Evolutionary conservation across 2,888 invertebrate genomes (phyloP), one percentile per base, ranked within the genome.

Genomic region (Plebejus melissa): DNA sequence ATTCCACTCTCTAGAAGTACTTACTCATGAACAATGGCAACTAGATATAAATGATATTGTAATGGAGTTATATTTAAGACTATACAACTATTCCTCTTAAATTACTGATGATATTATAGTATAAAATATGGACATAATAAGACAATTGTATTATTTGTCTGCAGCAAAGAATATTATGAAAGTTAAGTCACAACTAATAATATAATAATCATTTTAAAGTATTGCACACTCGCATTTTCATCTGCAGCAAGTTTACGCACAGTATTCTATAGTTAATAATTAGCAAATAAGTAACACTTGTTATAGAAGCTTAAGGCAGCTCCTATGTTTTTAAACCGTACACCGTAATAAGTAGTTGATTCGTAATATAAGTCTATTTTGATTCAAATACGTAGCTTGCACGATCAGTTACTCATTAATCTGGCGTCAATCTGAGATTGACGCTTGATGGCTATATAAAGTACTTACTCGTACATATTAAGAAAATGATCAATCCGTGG

Each of bases 21-120:
- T 91, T 91, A 91, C 90, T 91, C 91, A 91, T 85, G 81, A 80
- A 78, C 78, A 79, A 81, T 77, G 78, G 78, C 79, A 77, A 80
- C 77, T 77, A 78, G 78, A 79, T 76, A 76, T 80, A 79, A 32
- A 70, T n/a, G 54, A 57, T 75, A 58, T 70, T 22, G 28, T 70
- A 75, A 36, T 69, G 65, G 32, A 65, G 32, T 65, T 65, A 65
- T 65, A 36, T 65, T 65, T 65, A 65, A 65, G 65, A 32, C 32
- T 65, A 65, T 28, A 60, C 60, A 6, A 60, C 6, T 28, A 72
- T 50, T 46, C 50, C 16, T 72, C 32, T 1, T 28, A 50, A 28
- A 70, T 41, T 36, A 65, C 65, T 65, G 36, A 65, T 65, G 65
- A 65, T 65, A 65, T 32, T 65, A 32, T 32, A 65, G 16, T 65